Percentiles rank a stretch among this genome's conserved stretches.
phyloP scores from a whole-genome alignment of 2,888 invertebrate genomes.

The Pseudococcus jackbeardsleyi region DNA sequence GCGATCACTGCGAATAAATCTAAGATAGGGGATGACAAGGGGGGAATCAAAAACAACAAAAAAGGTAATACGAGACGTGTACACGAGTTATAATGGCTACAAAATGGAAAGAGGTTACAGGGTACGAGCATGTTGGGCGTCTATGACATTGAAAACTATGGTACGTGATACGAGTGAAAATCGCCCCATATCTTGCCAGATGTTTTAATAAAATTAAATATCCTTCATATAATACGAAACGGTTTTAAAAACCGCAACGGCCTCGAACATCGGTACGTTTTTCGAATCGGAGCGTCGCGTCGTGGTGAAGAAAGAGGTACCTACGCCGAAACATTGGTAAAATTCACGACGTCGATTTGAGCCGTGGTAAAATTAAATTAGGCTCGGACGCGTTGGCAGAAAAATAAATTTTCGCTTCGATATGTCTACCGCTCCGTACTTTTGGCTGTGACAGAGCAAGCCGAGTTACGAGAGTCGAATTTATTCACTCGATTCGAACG shows the following conservation, averaged over 20 bases:
- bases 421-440: no score
- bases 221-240: background rate
- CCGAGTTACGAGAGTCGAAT: no score
- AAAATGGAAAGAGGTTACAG: background rate
- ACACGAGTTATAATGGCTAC: background rate
- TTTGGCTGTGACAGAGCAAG: no score
- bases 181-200: background rate
- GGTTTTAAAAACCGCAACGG: no score
- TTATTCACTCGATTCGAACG: no score
- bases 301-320: background rate
- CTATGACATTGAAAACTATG: conserved; percentile 5
- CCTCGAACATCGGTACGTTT: no score
- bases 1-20: background rate
- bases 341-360: background rate
- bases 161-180: conserved; percentile 28
- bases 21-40: no score
- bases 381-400: no score
- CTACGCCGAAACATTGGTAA: background rate
- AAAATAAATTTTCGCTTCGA: no score
- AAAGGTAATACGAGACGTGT: background rate
- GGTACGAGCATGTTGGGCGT: background rate
- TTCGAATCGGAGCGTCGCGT: no score
- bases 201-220: background rate
- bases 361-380: no score
- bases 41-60: no score